These are phyloP conservation scores for Dasysyrphus albostriatus DNA, from an alignment of 2,888 invertebrate species.

Conservation along the genomic window DNA sequence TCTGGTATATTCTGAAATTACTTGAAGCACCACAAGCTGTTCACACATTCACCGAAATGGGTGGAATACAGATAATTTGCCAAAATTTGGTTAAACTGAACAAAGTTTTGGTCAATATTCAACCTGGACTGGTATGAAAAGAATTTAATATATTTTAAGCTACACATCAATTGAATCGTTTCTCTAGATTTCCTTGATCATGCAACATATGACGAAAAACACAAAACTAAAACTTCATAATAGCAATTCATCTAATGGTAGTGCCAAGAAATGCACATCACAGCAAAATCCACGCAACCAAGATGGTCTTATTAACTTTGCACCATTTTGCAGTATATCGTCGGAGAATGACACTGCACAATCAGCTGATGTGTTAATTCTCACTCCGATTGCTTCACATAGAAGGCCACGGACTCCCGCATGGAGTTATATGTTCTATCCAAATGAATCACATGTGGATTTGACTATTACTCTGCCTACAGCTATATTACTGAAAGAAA, in stretches of 20 bases:
- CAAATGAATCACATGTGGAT: conserved; percentile 94
- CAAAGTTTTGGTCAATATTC: conserved; percentile 88
- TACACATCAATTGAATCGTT: not conserved
- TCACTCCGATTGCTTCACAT: conserved; percentile 91
- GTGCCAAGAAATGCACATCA: conserved; percentile 82
- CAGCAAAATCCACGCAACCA: conserved; percentile 85
- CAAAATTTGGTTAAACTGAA: conserved; percentile 91
- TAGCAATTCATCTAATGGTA: conserved; percentile 81
- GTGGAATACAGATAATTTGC: conserved; percentile 90
- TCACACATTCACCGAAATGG: conserved; percentile 90
- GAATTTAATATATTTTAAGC: not conserved
- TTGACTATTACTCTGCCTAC: conserved; percentile 94
- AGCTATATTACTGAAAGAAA: conserved; percentile 93
- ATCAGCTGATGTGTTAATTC: conserved; percentile 94
- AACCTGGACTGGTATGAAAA: conserved; percentile 86
- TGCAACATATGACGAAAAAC: conserved; percentile 87
- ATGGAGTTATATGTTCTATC: conserved; percentile 98
- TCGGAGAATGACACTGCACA: conserved; percentile 94
- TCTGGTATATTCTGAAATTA: conserved; percentile 92
- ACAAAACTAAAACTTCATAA: conserved; percentile 82
- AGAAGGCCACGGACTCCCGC: conserved; percentile 94
- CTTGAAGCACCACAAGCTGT: conserved; percentile 91
- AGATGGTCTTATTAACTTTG: conserved; percentile 94
- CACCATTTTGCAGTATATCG: conserved; percentile 92
- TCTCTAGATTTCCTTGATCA: conserved; percentile 84